These are phyloP conservation scores for Pheosia tremula DNA, from an alignment of 2,888 invertebrate genomes.

Conservation along the genomic window DNA sequence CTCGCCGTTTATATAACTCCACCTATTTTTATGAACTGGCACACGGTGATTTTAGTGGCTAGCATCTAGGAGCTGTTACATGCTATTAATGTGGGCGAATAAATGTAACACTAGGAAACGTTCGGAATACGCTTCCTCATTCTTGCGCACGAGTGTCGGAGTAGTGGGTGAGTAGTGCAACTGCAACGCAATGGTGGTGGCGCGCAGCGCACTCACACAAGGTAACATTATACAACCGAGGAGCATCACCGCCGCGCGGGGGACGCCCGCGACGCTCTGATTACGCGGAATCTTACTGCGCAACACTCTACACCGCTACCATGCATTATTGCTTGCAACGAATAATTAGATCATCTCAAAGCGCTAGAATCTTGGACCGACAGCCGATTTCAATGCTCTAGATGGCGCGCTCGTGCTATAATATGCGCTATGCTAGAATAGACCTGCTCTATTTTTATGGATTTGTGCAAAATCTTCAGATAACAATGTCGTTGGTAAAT, in stretches of 20 bases:
- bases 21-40: conserved; percentile 7
- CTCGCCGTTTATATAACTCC: conserved; percentile 25
- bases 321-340: conserved; percentile 41
- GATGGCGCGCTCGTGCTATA: conserved; percentile 55
- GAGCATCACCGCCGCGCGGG: conserved; percentile 46
- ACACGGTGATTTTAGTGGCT: neutral
- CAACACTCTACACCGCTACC: conserved; percentile 41
- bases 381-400: conserved; percentile 68
- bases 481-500: neutral
- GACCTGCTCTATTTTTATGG: conserved; percentile 29
- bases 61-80: conserved; percentile 25
- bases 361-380: conserved; percentile 45
- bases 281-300: conserved; percentile 57
- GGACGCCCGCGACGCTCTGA: conserved; percentile 69
- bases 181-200: conserved; percentile 57
- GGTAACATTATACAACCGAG: conserved; percentile 61
- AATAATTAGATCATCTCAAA: conserved; percentile 48
- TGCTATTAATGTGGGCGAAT: conserved; percentile 56
- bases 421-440: conserved; percentile 29
- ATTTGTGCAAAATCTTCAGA: neutral
- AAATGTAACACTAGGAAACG: conserved; percentile 77
- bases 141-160: conserved; percentile 61
- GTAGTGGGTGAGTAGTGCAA: conserved; percentile 68
- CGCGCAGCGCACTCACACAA: conserved; percentile 33
- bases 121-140: conserved; percentile 69